These are phyloP conservation scores for Epinotia demarniana DNA, from an alignment of 2,888 invertebrate genomes.

Conservation along the genomic window DNA sequence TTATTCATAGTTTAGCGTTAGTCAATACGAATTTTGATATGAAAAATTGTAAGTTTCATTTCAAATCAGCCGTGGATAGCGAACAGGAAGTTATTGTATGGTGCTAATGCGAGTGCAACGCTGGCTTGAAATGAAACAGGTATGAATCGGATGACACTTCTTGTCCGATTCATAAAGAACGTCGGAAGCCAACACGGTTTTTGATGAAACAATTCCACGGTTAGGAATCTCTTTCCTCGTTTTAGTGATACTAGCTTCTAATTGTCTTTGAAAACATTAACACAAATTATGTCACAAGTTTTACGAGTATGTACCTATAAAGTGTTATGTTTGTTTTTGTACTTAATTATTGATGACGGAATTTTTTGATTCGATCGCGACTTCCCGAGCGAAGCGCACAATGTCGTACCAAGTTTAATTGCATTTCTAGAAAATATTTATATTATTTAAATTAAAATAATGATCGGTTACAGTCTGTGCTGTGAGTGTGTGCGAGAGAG, in stretches of 20 bases:
- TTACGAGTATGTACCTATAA: slow-evolving; percentile 75
- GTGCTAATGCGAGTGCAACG: slow-evolving; percentile 68
- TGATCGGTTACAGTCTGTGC: slow-evolving; percentile 76
- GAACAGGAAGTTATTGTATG: slow-evolving; percentile 61
- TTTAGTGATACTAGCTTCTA: slow-evolving; percentile 85
- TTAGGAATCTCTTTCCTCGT: slow-evolving; percentile 81
- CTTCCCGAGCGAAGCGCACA: slow-evolving; percentile 60
- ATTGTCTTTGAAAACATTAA: slow-evolving; percentile 77
- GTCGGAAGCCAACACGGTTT: slow-evolving; percentile 59
- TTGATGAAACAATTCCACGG: slow-evolving; percentile 66
- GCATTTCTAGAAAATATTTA: slow-evolving; percentile 83
- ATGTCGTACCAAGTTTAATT: slow-evolving; percentile 83
- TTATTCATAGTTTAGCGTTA: slow-evolving; percentile 61
- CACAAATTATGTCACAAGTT: slow-evolving; percentile 83
- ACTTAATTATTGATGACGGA: slow-evolving; percentile 72
- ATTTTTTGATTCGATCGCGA: slow-evolving; percentile 68
- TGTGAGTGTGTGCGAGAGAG: slow-evolving; percentile 76
- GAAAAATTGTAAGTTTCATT: slow-evolving; percentile 73
- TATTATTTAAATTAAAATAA: slow-evolving; percentile 80
- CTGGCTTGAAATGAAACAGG: slow-evolving; percentile 80
- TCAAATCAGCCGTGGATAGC: slow-evolving; percentile 72
- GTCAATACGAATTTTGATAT: slow-evolving; percentile 60
- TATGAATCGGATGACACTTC: slow-evolving; percentile 80
- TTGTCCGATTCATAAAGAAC: slow-evolving; percentile 76
- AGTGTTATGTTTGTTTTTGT: slow-evolving; percentile 83